phyloP scores from a whole-genome alignment of 1,140 invertebrate genomes.

The Anastrepha ludens region DNA sequence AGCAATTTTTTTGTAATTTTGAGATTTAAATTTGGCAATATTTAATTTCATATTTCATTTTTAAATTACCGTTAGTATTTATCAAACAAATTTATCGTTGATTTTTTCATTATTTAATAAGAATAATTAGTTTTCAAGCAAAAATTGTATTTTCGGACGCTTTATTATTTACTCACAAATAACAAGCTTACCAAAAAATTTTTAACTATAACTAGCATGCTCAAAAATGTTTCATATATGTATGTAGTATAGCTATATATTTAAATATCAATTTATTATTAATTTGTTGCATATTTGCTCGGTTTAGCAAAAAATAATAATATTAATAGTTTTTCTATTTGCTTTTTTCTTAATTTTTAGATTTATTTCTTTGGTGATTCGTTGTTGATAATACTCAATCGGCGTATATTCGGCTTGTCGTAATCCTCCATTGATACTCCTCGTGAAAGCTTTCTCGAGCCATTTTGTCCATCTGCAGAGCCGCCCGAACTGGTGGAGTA shows the following conservation, averaged over 20 bases:
- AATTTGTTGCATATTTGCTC: too few species aligned
- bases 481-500: constrained; percentile 77
- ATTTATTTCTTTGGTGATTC: constrained; percentile 58
- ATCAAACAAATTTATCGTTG: too few species aligned
- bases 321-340: neutral
- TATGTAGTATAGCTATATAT: too few species aligned
- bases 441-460: constrained; percentile 77
- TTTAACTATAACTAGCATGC: constrained; percentile 4
- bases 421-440: constrained; percentile 89
- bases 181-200: constrained; percentile 3
- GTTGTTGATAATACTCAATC: constrained; percentile 80
- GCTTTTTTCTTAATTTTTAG: neutral
- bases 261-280: too few species aligned
- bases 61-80: too few species aligned
- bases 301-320: neutral
- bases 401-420: constrained; percentile 84
- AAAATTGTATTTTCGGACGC: too few species aligned
- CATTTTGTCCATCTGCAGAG: constrained; percentile 70
- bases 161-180: too few species aligned
- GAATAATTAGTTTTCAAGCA: too few species aligned
- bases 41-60: too few species aligned
- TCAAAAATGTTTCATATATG: neutral
- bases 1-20: too few species aligned
- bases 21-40: too few species aligned
- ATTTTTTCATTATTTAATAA: too few species aligned